Conservation (phyloP, 2,113 vertebrate species). For the Rhegmatorhina hoffmannsi region DNA sequence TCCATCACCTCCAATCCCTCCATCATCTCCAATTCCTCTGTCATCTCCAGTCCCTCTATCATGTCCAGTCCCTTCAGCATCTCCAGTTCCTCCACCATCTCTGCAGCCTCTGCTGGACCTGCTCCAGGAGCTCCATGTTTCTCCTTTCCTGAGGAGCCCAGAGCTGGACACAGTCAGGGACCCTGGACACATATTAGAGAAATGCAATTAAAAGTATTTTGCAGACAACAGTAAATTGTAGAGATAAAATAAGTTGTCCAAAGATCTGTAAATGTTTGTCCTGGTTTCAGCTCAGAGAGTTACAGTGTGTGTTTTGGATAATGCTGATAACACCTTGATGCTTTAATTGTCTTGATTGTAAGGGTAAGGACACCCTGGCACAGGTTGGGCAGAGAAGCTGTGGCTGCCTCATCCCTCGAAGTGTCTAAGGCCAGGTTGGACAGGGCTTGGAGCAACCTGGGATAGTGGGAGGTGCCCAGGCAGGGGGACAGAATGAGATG, state of each 20-base stretch:
- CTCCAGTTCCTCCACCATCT: no score
- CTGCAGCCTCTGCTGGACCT: accelerated
- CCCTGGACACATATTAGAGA: neutral
- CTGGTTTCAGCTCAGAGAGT: neutral
- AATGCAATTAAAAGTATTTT: neutral
- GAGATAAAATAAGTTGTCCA: neutral
- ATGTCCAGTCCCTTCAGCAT: no score
- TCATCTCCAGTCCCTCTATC: no score
- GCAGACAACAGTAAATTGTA: neutral
- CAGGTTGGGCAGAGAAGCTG: neutral
- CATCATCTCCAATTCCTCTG: no score
- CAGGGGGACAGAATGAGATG: neutral
- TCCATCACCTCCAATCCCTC: no score
- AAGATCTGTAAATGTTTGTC: neutral
- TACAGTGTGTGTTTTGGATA: neutral
- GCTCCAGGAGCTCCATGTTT: neutral
- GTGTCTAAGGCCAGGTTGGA: neutral
- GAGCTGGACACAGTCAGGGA: neutral
- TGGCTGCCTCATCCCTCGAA: neutral
- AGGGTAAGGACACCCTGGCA: neutral
- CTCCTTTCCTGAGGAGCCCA: neutral
- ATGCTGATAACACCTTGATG: neutral
- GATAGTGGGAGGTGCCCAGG: neutral
- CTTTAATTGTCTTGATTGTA: neutral
- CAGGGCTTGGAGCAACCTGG: accelerated